Conservation (phyloP, 1,140 invertebrate species). For the Calycopis cecrops region DNA sequence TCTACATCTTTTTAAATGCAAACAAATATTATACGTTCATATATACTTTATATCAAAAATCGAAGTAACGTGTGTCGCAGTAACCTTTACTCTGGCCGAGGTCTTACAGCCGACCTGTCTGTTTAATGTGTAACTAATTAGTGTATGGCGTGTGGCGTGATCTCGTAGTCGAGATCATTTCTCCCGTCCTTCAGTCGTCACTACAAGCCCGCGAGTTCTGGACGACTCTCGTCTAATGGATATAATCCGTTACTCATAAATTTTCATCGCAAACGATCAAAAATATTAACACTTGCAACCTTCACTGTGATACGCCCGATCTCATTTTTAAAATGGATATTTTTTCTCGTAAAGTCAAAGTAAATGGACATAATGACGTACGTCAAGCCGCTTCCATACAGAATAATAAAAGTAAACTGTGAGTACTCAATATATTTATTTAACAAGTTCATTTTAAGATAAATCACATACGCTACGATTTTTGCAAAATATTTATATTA, state of each 20-base stretch:
- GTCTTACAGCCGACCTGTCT: not conserved
- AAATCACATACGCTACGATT: no score
- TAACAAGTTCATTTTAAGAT: no score
- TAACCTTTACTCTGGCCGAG: not conserved
- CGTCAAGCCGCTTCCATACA: constrained; percentile 21
- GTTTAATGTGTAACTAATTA: constrained; percentile 32
- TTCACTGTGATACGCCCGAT: not conserved
- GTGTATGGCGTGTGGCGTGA: constrained; percentile 24
- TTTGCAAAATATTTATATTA: no score
- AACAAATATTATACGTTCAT: no score
- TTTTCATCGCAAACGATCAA: not conserved
- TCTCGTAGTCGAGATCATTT: constrained; percentile 33
- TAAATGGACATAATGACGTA: constrained; percentile 50
- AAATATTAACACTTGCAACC: not conserved
- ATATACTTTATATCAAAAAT: not conserved
- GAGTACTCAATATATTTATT: constrained; percentile 22
- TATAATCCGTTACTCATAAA: constrained; percentile 6
- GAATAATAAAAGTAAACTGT: constrained; percentile 24
- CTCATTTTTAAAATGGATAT: constrained; percentile 46
- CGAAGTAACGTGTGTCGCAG: not conserved
- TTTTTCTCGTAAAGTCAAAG: constrained; percentile 46
- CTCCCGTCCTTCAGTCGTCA: constrained; percentile 51
- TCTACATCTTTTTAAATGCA: not conserved
- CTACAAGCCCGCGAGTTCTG: constrained; percentile 47
- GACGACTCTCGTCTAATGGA: constrained; percentile 20